Percentiles rank a stretch among this genome's conserved stretches.
These are phyloP conservation scores for Apis laboriosa DNA, from an alignment of 1,140 invertebrate species.

Conservation along the genomic window DNA sequence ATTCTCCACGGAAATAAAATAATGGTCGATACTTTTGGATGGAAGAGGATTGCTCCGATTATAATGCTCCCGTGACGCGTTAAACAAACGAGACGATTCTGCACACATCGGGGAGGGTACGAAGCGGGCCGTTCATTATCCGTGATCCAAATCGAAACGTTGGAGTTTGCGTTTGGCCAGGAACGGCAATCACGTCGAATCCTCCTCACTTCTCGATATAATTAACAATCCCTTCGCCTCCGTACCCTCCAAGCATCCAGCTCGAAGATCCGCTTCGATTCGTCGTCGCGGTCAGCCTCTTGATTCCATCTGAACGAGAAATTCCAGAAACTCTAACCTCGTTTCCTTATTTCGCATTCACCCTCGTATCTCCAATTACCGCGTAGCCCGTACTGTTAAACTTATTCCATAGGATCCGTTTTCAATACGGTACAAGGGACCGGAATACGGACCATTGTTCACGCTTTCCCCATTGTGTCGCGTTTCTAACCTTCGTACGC, in stretches of 20 bases:
- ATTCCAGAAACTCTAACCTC: neutral
- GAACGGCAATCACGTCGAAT: no score
- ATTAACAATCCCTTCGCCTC: neutral
- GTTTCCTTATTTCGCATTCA: constrained; percentile 26
- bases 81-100: no score
- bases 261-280: neutral
- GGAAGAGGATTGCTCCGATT: no score
- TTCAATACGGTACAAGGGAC: constrained; percentile 2
- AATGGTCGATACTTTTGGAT: no score
- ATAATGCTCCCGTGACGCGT: no score
- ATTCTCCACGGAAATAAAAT: no score
- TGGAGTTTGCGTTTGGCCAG: no score
- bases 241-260: neutral
- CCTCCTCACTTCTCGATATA: neutral
- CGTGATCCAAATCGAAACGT: no score
- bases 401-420: constrained; percentile 24
- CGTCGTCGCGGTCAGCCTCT: neutral
- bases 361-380: constrained; percentile 35
- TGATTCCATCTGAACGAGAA: neutral
- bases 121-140: no score
- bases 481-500: constrained; percentile 10
- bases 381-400: constrained; percentile 15
- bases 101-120: no score
- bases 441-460: constrained; percentile 14
- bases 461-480: constrained; percentile 12